Conservation (phyloP, 2,888 invertebrate genomes). For the Thysanoteuthis rhombus region DNA sequence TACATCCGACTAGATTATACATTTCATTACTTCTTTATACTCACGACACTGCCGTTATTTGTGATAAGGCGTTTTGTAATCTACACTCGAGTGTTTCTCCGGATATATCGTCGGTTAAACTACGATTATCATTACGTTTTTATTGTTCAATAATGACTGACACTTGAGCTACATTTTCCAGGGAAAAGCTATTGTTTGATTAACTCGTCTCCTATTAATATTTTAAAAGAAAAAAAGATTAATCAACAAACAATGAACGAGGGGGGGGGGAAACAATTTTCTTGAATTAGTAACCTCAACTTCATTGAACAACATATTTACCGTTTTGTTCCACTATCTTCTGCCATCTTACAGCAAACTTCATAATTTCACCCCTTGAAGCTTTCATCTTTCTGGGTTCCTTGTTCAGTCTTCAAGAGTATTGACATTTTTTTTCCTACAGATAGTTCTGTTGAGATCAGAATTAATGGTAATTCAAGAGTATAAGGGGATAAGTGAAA, state of each 20-base stretch:
- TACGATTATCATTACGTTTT: neutral
- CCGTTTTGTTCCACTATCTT: too few relatives aligned
- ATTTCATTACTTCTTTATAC: neutral
- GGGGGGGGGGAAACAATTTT: too few relatives aligned
- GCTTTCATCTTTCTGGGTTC: too few relatives aligned
- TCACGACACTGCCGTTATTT: neutral
- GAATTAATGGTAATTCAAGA: too few relatives aligned
- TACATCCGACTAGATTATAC: neutral
- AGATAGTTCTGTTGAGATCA: too few relatives aligned
- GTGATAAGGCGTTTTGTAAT: neutral
- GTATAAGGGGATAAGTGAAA: too few relatives aligned
- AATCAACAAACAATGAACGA: neutral
- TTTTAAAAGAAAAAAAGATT: neutral
- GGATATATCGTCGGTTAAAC: neutral
- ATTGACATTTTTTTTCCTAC: too few relatives aligned
- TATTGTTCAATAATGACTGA: neutral
- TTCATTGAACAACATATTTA: too few relatives aligned
- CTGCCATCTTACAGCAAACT: too few relatives aligned
- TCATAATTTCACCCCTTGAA: too few relatives aligned
- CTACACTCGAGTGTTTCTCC: neutral
- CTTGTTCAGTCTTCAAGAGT: too few relatives aligned
- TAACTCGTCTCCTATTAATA: neutral
- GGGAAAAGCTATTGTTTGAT: neutral
- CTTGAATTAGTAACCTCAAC: too few relatives aligned
- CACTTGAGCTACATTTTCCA: neutral